A percentile compares a stretch with the other conserved stretches of the same genome.
Evolutionary conservation across 1,140 invertebrate species (phyloP).

Genomic region (Dendroctonus valens): DNA sequence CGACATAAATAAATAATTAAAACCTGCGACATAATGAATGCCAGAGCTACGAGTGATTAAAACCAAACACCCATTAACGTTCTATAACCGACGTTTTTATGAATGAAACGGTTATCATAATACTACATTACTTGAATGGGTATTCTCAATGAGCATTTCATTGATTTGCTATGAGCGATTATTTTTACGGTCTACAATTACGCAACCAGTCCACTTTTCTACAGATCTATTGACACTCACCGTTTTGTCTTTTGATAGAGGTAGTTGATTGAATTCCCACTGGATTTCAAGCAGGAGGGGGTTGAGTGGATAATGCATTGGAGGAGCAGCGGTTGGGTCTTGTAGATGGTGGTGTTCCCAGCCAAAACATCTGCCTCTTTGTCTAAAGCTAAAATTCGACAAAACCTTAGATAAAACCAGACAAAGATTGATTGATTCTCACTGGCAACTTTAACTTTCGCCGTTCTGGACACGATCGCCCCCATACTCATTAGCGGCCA

Average conservation of each 20-base stretch:
- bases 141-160: too few relatives aligned
- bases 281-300: constrained; percentile 43
- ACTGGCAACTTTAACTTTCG: constrained; percentile 45
- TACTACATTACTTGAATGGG: too few relatives aligned
- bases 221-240: constrained; percentile 1
- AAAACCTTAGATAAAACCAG: not conserved
- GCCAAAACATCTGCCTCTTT: constrained; percentile 37
- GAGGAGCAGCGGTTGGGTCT: constrained; percentile 42
- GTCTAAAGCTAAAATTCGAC: constrained; percentile 40
- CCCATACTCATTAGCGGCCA: constrained; percentile 40
- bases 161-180: too few relatives aligned
- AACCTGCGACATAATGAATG: too few relatives aligned
- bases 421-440: constrained; percentile 24
- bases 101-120: too few relatives aligned
- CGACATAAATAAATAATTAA: too few relatives aligned
- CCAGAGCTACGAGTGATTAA: too few relatives aligned
- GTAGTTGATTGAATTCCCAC: constrained; percentile 41
- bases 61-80: too few relatives aligned
- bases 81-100: too few relatives aligned
- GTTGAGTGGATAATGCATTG: constrained; percentile 44
- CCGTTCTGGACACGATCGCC: constrained; percentile 40
- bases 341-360: constrained; percentile 35
- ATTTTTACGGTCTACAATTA: too few relatives aligned
- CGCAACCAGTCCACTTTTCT: too few relatives aligned
- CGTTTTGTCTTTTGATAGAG: constrained; percentile 36